Evolutionary conservation across 1,140 invertebrate species (phyloP).

Genomic region (Platorchestia sp.): DNA sequence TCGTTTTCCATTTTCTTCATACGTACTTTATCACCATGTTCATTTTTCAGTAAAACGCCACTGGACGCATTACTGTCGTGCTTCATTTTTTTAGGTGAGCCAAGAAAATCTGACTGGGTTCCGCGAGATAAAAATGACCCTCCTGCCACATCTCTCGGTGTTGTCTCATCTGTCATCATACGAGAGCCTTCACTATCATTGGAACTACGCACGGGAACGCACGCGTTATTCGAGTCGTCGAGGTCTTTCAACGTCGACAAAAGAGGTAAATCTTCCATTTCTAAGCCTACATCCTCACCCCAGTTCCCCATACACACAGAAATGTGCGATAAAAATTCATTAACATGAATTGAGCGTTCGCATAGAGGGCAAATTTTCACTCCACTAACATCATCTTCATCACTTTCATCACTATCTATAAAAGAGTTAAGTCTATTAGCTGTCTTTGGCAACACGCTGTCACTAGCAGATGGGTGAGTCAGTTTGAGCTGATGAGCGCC

Average conservation of each 20-base stretch:
- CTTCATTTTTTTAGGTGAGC: not conserved
- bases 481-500: not conserved
- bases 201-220: not conserved
- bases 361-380: not conserved
- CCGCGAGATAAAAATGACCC: not conserved
- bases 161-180: not conserved
- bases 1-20: not conserved
- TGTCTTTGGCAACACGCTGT: not conserved
- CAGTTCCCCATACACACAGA: constrained; percentile 30
- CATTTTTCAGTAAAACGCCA: not conserved
- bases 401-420: constrained; percentile 29
- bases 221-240: not conserved
- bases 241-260: not conserved
- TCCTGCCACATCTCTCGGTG: no score
- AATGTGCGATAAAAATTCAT: constrained; percentile 2
- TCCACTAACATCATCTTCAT: not conserved
- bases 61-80: not conserved
- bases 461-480: not conserved
- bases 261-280: not conserved
- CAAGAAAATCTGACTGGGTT: not conserved
- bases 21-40: not conserved
- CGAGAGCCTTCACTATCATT: not conserved
- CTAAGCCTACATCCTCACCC: not conserved
- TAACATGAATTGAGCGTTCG: not conserved
- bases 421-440: not conserved